A percentile compares a stretch with the other conserved stretches of the same genome.
Evolutionary conservation across 2,113 vertebrate genomes (phyloP).

Genomic region (Hippolais icterina): DNA sequence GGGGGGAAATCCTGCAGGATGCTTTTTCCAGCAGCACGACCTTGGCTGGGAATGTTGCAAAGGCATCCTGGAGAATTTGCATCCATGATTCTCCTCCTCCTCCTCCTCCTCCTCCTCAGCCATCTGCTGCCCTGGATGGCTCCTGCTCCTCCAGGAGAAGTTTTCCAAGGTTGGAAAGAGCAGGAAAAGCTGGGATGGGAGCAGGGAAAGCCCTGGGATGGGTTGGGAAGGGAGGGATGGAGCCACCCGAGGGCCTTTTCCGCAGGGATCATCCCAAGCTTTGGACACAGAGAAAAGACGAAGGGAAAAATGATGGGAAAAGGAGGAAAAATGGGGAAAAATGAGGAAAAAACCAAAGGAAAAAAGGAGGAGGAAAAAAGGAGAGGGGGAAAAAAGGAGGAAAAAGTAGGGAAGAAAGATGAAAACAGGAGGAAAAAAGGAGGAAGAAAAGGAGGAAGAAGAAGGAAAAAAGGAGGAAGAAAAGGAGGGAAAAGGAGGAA

Average conservation of each 20-base stretch:
- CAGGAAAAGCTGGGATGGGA: background rate
- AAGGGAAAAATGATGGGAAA: too few species aligned
- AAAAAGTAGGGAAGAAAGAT: background rate
- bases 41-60: background rate
- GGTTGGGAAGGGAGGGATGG: background rate
- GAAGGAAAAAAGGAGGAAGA: background rate
- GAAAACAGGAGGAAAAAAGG: background rate
- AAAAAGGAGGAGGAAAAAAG: too few species aligned
- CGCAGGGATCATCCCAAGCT: accelerated
- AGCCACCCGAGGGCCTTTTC: accelerated
- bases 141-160: background rate
- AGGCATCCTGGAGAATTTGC: background rate
- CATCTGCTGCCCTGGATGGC: conserved; percentile 41
- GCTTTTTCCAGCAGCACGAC: background rate
- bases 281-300: accelerated
- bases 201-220: background rate
- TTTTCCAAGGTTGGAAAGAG: background rate
- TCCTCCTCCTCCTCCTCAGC: conserved; percentile 28
- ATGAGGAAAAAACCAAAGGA: too few species aligned
- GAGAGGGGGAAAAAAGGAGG: background rate
- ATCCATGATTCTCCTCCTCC: background rate
- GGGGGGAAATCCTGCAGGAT: background rate
- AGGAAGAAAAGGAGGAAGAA: background rate
- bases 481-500: too few species aligned
- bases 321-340: background rate